Evolutionary conservation across 2,797 vertebrate genomes (phyloP).

Genomic region (Coranthus polyacanthus): DNA sequence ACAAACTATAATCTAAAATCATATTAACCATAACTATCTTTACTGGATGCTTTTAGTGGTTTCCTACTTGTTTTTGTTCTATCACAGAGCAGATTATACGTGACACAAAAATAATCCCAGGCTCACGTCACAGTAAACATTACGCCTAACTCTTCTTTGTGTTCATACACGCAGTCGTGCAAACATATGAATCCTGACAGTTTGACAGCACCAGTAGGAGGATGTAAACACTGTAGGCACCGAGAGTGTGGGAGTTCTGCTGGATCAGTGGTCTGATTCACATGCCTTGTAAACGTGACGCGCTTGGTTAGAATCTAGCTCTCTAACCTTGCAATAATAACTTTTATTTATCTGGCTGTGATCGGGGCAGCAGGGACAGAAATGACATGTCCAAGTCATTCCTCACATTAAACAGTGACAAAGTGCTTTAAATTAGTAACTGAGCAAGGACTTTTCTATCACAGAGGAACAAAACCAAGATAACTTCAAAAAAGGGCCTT

Average conservation of each 20-base stretch:
- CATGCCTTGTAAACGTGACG: slow-evolving; percentile 8
- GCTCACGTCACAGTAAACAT: neutral
- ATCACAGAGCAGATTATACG: slow-evolving; percentile 9
- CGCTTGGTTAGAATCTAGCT: neutral
- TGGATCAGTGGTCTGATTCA: neutral
- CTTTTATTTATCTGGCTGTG: neutral
- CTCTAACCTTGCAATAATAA: neutral
- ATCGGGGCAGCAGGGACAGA: slow-evolving; percentile 4
- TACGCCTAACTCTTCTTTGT: neutral
- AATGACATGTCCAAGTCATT: neutral
- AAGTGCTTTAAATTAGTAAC: too few species aligned
- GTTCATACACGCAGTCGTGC: slow-evolving; percentile 4
- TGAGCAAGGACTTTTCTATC: too few species aligned
- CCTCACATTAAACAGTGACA: too few species aligned
- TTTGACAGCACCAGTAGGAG: slow-evolving; percentile 33
- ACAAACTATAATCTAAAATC: neutral
- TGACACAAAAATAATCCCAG: slow-evolving; percentile 19
- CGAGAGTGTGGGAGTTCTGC: slow-evolving; percentile 20
- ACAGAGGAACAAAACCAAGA: too few species aligned
- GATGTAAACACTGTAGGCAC: slow-evolving; percentile 28
- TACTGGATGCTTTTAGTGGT: neutral
- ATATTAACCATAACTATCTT: neutral
- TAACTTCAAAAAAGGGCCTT: too few species aligned
- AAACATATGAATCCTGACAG: slow-evolving; percentile 23
- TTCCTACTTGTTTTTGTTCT: neutral